Evolutionary conservation across 2,888 invertebrate species (phyloP), one percentile per base, ranked within the genome.

Genomic region (Thelaira solivaga): DNA sequence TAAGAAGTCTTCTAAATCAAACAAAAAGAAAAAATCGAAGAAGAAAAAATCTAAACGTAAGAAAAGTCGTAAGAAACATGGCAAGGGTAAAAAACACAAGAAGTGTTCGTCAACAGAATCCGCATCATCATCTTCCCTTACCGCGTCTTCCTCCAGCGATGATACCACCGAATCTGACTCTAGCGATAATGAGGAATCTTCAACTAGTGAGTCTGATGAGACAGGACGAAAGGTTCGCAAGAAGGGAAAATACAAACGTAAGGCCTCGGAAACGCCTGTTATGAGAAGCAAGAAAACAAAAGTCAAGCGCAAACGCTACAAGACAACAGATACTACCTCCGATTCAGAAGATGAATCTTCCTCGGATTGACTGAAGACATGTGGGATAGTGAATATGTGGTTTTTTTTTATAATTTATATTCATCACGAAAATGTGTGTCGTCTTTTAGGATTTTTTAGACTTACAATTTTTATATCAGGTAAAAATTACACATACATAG

Each of bases 161-260:
- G 67, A 72, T 20, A 45, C 57, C 36, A 78, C 71, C 26, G 83
- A 85, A 22, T 87, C 87, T 0, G 88, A 88, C 68, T 88, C 88
- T 3, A 87, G 88, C 77, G 88, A 88, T 53, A 88, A 88, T 73
- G 88, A 88, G 62, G 88, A 88, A 24, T 87, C 88, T 2, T 86
- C 88, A 47, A 86, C 88, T 2, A 87, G 86, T 65, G 85, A 84
- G 68, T 85, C 84, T 2, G 88, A 85, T 36, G 86, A 87, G 51
- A 84, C 84, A 7, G 87, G 86, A 5, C 84, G 85, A 31, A 88
- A 88, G 62, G 84, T 85, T 76, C 87, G 85, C 36, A 87, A 87
- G 4, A 84, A 83, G 53, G 84, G 85, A 16, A 88, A 87, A 81
- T 86, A 88, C 43, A 88, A 86, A 57, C 85, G 88, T n/a, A 88